phyloP scores from a whole-genome alignment of 2,797 vertebrate species.

The Eulemur rubriventer region DNA sequence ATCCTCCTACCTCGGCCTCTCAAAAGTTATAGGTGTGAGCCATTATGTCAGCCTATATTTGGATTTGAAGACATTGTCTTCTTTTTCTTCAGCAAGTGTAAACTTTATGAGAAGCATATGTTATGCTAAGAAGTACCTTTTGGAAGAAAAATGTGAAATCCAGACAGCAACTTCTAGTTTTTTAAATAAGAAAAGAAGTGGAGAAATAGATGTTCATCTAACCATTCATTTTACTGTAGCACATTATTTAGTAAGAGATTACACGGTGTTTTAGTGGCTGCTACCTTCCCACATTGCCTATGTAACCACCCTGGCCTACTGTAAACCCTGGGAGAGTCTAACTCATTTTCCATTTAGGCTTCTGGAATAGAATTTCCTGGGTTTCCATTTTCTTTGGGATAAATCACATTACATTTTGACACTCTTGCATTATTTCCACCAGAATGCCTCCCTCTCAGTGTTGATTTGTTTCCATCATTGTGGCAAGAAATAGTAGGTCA shows the following conservation, averaged over 20 bases:
- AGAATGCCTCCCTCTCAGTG: not conserved
- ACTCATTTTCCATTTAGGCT: constrained; percentile 17
- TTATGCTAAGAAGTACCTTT: not conserved
- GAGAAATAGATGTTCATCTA: not conserved
- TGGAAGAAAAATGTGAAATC: not conserved
- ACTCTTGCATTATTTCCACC: constrained; percentile 34
- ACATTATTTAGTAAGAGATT: not conserved
- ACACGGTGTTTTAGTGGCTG: not conserved
- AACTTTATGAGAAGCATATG: not conserved
- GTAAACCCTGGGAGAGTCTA: not conserved
- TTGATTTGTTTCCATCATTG: constrained; percentile 22
- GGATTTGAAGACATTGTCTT: not conserved
- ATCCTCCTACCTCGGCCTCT: not conserved
- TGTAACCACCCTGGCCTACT: not conserved
- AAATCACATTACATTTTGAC: constrained; percentile 49
- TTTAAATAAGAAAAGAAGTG: not conserved
- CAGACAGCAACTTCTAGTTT: not conserved
- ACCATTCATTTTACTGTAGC: not conserved
- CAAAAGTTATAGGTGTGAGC: not conserved
- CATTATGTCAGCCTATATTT: not conserved
- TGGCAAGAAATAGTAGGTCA: constrained; percentile 5
- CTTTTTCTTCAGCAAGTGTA: not conserved
- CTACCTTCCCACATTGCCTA: not conserved
- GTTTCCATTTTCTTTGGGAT: constrained; percentile 52
- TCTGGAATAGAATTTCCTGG: constrained; percentile 48